Evolutionary conservation across 2,113 vertebrate species (phyloP).

Genomic region (Stictonetta naevosa): DNA sequence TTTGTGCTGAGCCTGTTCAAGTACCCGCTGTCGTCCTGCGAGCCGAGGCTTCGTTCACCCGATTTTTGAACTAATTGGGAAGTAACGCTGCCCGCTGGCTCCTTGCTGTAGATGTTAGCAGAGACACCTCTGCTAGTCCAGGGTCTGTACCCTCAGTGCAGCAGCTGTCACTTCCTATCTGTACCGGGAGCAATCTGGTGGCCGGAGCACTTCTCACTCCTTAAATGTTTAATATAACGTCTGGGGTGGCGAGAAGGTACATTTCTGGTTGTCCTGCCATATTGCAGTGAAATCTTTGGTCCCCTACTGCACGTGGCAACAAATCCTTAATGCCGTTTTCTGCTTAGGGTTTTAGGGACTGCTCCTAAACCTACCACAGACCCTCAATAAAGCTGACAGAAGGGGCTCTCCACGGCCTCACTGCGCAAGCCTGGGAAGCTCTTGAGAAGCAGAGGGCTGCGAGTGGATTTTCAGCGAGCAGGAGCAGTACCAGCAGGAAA

Average conservation of each 20-base stretch:
- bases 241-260: not conserved
- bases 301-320: not conserved
- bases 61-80: not conserved
- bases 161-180: not conserved
- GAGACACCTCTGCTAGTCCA: not conserved
- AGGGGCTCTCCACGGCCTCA: not conserved
- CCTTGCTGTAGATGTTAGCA: not conserved
- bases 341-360: not conserved
- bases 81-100: not conserved
- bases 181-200: not conserved
- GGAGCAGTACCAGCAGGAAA: not conserved
- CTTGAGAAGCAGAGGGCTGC: fast-evolving
- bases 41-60: not conserved
- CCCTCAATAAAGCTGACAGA: not conserved
- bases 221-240: not conserved
- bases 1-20: not conserved
- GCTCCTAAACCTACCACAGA: not conserved
- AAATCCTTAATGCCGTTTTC: not conserved
- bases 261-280: not conserved
- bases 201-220: not conserved
- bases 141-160: not conserved
- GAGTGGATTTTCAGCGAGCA: not conserved
- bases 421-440: not conserved
- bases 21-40: not conserved
- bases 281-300: not conserved